Evolutionary conservation across 2,797 vertebrate species (phyloP).

Genomic region (Coranthus polyacanthus): DNA sequence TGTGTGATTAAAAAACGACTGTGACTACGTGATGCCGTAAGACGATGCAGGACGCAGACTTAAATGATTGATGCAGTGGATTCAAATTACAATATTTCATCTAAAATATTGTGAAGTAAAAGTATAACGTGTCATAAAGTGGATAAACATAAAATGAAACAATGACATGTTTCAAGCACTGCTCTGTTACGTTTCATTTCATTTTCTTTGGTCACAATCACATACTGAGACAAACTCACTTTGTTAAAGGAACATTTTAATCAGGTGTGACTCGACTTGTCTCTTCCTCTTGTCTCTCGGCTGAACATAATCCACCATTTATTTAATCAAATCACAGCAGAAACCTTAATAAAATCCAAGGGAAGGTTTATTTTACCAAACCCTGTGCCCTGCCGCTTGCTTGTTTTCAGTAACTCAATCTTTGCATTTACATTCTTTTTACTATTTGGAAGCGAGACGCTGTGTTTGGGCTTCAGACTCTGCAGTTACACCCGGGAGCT

Average conservation of each 20-base stretch:
- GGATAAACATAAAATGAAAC: too few relatives aligned
- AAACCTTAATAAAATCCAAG: constrained; percentile 53
- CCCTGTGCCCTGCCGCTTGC: constrained; percentile 32
- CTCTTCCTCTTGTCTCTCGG: not conserved
- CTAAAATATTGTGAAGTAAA: not conserved
- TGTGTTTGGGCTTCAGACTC: constrained; percentile 30
- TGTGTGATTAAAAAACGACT: too few relatives aligned
- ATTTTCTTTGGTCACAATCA: not conserved
- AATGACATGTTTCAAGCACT: too few relatives aligned
- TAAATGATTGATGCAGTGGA: too few relatives aligned
- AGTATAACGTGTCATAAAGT: not conserved
- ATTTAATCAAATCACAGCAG: constrained; percentile 57
- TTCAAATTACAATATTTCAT: too few relatives aligned
- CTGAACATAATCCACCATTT: constrained; percentile 38
- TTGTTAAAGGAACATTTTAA: constrained; percentile 10
- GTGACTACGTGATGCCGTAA: too few relatives aligned
- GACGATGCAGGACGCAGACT: too few relatives aligned
- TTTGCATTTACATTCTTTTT: constrained; percentile 63
- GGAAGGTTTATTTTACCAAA: constrained; percentile 59
- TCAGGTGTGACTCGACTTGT: constrained; percentile 35
- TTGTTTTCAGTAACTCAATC: constrained; percentile 69
- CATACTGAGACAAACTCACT: constrained; percentile 24
- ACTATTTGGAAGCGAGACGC: constrained; percentile 35
- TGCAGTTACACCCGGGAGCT: constrained; percentile 35
- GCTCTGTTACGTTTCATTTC: too few relatives aligned